Percentiles rank a stretch among this genome's conserved stretches.
Conservation (phyloP, 2,888 invertebrate genomes). For the Ochropleura leucogaster region DNA sequence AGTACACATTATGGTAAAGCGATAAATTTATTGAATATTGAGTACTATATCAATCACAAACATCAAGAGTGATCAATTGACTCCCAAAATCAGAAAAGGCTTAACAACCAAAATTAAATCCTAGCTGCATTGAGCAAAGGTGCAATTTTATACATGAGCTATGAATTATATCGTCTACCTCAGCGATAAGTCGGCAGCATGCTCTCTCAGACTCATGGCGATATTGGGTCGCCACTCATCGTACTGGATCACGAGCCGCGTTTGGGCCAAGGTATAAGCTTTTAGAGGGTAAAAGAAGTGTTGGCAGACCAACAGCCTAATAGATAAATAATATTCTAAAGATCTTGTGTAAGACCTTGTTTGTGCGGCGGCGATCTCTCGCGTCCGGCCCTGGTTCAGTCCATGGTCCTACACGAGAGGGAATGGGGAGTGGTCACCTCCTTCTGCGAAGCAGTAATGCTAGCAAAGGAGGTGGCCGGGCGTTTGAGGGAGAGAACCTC, state of each 20-base stretch:
- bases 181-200: slow-evolving; percentile 60
- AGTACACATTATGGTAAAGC: too few species aligned
- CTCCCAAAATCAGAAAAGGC: background rate
- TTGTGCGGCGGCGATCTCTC: too few species aligned
- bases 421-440: too few species aligned
- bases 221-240: slow-evolving; percentile 78
- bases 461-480: too few species aligned
- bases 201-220: slow-evolving; percentile 60
- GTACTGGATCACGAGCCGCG: slow-evolving; percentile 82
- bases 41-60: background rate
- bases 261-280: slow-evolving; percentile 67
- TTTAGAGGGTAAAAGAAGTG: background rate
- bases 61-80: background rate
- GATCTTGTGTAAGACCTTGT: too few species aligned
- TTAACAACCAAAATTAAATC: slow-evolving; percentile 27
- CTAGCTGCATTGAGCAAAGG: slow-evolving; percentile 48
- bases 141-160: slow-evolving; percentile 62
- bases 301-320: background rate
- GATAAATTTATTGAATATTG: too few species aligned
- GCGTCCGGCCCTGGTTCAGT: too few species aligned
- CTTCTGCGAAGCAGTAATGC: too few species aligned
- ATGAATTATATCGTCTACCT: slow-evolving; percentile 62
- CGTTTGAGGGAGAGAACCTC: too few species aligned
- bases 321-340: background rate
- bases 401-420: too few species aligned